Percentiles rank a stretch among this genome's conserved stretches.
Evolutionary conservation across 1,140 invertebrate genomes (phyloP).

Genomic region (Propsilocerus akamusi): DNA sequence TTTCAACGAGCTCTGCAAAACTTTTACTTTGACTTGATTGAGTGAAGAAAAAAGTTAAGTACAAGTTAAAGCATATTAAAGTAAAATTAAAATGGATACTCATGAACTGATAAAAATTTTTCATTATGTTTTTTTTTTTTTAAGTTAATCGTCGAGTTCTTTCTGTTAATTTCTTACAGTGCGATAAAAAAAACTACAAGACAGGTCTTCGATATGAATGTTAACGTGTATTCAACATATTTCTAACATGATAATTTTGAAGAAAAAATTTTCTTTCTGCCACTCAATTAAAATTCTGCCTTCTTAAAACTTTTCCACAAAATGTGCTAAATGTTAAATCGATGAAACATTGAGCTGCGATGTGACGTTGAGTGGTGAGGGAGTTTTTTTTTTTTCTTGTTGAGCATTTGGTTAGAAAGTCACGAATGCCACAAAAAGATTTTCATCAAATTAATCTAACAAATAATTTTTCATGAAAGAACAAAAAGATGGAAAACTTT

Average conservation of each 20-base stretch:
- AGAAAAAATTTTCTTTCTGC: no score
- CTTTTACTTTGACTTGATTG: neutral
- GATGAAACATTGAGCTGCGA: no score
- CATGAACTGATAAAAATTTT: no score
- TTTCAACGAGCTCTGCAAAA: conserved; percentile 1
- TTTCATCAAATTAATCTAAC: conserved; percentile 3
- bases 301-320: no score
- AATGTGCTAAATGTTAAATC: conserved; percentile 3
- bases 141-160: no score
- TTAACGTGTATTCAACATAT: neutral
- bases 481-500: neutral
- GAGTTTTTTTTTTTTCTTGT: no score
- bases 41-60: neutral
- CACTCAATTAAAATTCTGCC: neutral
- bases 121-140: no score
- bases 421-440: conserved; percentile 1
- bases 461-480: neutral
- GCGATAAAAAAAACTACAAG: no score
- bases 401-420: neutral
- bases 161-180: neutral
- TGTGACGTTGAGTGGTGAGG: no score
- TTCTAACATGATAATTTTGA: conserved; percentile 3
- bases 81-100: no score
- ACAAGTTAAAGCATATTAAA: no score
- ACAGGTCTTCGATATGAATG: no score